Conservation (phyloP, 1,140 invertebrate species). For the Drosophila grimshawi region DNA sequence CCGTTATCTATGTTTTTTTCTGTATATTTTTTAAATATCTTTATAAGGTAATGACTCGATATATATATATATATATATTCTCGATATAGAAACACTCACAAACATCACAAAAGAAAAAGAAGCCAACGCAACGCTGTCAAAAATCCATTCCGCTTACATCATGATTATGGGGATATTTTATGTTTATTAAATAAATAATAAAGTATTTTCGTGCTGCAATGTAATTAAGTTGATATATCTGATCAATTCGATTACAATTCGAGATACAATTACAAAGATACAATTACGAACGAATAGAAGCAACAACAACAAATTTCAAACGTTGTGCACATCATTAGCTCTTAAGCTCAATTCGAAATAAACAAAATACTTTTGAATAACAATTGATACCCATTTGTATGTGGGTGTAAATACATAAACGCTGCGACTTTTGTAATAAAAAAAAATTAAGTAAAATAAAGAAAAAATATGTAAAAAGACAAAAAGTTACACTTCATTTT, state of each 20-base stretch:
- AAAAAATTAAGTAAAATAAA: conserved; percentile 47
- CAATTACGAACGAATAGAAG: conserved; percentile 35
- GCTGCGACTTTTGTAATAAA: conserved; percentile 70
- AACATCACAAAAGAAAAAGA: conserved; percentile 43
- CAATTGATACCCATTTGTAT: conserved; percentile 55
- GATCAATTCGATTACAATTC: conserved; percentile 38
- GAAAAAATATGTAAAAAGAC: conserved; percentile 63
- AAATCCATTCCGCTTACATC: conserved; percentile 38
- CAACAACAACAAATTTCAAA: conserved; percentile 22
- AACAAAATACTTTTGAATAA: conserved; percentile 51
- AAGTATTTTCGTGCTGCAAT: conserved; percentile 66
- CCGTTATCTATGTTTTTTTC: conserved; percentile 42
- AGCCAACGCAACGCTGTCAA: neutral
- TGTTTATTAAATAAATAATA: conserved; percentile 78
- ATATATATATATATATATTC: conserved; percentile 5
- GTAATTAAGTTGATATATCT: conserved; percentile 33
- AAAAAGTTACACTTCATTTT: conserved; percentile 1
- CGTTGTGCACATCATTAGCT: conserved; percentile 60
- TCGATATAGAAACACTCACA: conserved; percentile 11
- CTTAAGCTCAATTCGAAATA: conserved; percentile 60
- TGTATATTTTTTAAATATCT: conserved; percentile 71
- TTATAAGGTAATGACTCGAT: conserved; percentile 28
- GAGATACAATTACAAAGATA: conserved; percentile 15
- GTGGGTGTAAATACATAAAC: conserved; percentile 56
- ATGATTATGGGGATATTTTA: conserved; percentile 60